A percentile compares a stretch with the other conserved stretches of the same genome.
phyloP scores from a whole-genome alignment of 2,888 invertebrate species.

The Syrphus vitripennis region DNA sequence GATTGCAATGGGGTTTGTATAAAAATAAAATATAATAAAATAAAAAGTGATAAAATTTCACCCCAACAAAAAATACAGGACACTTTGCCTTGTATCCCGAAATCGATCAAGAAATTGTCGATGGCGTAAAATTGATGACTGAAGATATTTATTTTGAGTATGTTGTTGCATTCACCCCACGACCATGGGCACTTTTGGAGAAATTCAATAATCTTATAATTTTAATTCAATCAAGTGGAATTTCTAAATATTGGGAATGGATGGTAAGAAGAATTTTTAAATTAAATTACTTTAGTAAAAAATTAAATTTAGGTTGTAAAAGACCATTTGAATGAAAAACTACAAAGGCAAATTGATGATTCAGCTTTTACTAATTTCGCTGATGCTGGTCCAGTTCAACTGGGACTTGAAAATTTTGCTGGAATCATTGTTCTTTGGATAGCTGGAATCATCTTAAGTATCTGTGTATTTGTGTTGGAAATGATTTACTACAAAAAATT shows the following conservation, averaged over 20 bases:
- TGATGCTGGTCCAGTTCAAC: conserved; percentile 74
- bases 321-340: conserved; percentile 75
- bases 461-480: conserved; percentile 73
- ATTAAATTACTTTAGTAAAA: too few species aligned
- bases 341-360: conserved; percentile 76
- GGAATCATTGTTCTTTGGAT: conserved; percentile 78
- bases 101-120: conserved; percentile 83
- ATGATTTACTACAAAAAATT: not conserved
- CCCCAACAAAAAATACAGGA: conserved; percentile 81
- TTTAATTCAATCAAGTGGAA: conserved; percentile 84
- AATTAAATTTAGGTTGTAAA: conserved; percentile 72
- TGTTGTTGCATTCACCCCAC: conserved; percentile 84
- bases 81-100: conserved; percentile 86
- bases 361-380: conserved; percentile 73
- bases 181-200: conserved; percentile 84
- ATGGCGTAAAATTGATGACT: conserved; percentile 84
- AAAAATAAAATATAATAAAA: too few species aligned
- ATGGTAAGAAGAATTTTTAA: not conserved
- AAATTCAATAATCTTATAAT: conserved; percentile 83
- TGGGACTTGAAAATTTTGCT: conserved; percentile 78
- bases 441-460: conserved; percentile 74
- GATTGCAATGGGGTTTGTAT: conserved; percentile 84
- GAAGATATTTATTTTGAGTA: conserved; percentile 87
- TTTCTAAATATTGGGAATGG: conserved; percentile 86
- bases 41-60: not conserved